Conservation (phyloP, 2,113 vertebrate species). For the Pongo abelii region DNA sequence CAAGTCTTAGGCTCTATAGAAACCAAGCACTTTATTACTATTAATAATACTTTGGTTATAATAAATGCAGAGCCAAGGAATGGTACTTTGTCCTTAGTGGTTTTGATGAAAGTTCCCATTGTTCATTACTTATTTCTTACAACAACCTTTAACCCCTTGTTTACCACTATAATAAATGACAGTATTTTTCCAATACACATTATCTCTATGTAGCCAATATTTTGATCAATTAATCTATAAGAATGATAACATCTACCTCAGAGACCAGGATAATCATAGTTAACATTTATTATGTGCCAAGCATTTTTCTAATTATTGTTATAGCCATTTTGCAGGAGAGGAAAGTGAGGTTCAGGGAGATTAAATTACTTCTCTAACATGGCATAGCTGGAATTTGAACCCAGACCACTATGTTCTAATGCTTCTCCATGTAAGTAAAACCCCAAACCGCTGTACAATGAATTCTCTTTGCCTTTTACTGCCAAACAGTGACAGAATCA, state of each 20-base stretch:
- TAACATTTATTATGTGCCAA: neutral
- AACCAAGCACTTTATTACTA: neutral
- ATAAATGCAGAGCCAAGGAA: neutral
- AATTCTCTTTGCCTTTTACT: neutral
- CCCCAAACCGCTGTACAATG: neutral
- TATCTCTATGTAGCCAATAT: neutral
- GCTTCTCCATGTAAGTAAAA: neutral
- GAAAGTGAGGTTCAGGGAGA: neutral
- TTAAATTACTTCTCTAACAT: neutral
- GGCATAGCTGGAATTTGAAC: neutral
- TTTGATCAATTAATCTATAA: neutral
- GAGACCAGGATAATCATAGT: neutral
- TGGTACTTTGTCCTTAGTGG: neutral
- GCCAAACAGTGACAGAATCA: neutral
- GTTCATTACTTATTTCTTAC: neutral
- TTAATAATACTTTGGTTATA: slow-evolving; percentile 27
- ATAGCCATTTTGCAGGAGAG: neutral
- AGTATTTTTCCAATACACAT: neutral
- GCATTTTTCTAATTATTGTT: neutral
- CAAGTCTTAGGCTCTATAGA: slow-evolving; percentile 7
- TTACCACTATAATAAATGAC: neutral
- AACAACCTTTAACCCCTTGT: neutral
- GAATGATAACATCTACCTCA: neutral
- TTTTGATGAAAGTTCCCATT: neutral
- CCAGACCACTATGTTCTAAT: neutral